Evolutionary conservation across 2,797 vertebrate genomes (phyloP).

Genomic region (Sebastes taczanowskii): DNA sequence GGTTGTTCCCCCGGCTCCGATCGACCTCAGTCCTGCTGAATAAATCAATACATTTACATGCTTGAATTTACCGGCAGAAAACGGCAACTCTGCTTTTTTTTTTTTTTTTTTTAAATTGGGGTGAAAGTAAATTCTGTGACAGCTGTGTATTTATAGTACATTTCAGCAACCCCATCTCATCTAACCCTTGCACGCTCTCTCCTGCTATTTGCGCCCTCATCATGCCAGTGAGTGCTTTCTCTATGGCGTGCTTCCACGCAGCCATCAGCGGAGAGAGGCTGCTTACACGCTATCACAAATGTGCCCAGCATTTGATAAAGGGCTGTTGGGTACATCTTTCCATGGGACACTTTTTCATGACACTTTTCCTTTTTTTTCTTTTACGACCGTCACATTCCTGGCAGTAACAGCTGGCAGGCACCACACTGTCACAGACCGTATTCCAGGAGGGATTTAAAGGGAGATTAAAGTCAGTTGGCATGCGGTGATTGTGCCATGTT

Average conservation of each 20-base stretch:
- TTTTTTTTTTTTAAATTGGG: slow-evolving; percentile 7
- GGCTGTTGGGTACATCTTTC: slow-evolving; percentile 7
- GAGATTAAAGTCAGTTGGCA: slow-evolving; percentile 39
- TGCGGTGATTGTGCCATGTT: neutral
- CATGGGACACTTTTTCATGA: slow-evolving; percentile 10
- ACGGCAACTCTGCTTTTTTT: neutral
- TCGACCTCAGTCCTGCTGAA: slow-evolving; percentile 7
- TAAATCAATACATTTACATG: slow-evolving; percentile 35
- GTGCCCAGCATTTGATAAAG: slow-evolving; percentile 21
- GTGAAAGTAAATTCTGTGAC: slow-evolving; percentile 27
- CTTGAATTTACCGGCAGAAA: slow-evolving; percentile 18
- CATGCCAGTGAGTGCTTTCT: slow-evolving; percentile 6
- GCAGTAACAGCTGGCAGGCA: slow-evolving; percentile 36
- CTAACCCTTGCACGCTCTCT: neutral
- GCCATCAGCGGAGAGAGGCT: neutral
- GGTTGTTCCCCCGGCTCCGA: neutral
- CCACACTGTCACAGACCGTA: neutral
- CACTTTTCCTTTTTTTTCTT: neutral
- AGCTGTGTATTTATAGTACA: slow-evolving; percentile 29
- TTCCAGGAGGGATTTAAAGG: slow-evolving; percentile 40
- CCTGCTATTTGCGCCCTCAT: neutral
- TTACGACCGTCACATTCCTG: neutral
- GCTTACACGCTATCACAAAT: slow-evolving; percentile 7
- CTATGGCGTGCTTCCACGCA: neutral
- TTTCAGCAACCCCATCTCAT: neutral